Conservation (phyloP, 2,797 vertebrate genomes). For the Rachycentron canadum region DNA sequence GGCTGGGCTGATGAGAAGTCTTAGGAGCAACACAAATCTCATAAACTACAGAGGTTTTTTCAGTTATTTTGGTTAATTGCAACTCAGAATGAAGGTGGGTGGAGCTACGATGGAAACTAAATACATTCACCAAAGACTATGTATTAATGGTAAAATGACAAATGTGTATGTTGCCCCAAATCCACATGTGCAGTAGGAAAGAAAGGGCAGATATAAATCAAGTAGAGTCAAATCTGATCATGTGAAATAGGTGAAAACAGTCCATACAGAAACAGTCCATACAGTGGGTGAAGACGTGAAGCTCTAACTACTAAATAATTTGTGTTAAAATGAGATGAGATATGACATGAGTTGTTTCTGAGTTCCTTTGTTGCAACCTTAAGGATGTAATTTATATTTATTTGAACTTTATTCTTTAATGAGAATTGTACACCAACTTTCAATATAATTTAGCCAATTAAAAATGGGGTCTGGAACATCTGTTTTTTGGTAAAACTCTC, state of each 20-base stretch:
- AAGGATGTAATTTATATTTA: too few species aligned
- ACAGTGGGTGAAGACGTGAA: not conserved
- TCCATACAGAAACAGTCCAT: too few species aligned
- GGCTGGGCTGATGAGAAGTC: not conserved
- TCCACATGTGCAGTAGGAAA: not conserved
- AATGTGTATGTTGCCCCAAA: not conserved
- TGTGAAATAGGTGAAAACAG: too few species aligned
- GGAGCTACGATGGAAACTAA: too few species aligned
- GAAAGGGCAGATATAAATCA: not conserved
- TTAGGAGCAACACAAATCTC: too few species aligned
- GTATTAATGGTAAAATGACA: not conserved
- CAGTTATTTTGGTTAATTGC: too few species aligned
- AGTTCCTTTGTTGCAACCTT: not conserved
- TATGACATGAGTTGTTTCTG: too few species aligned
- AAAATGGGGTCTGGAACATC: not conserved
- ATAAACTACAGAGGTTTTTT: too few species aligned
- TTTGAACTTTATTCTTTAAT: not conserved
- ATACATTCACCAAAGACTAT: too few species aligned
- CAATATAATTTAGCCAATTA: not conserved
- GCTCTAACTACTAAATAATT: not conserved
- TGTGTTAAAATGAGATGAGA: not conserved
- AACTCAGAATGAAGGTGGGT: too few species aligned
- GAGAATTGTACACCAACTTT: not conserved
- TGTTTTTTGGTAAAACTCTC: slow-evolving; percentile 4
- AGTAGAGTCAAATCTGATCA: too few species aligned